Evolutionary conservation across 1,140 invertebrate genomes (phyloP), one percentile per base, ranked within the genome.

Genomic region (Drosophila truncata): DNA sequence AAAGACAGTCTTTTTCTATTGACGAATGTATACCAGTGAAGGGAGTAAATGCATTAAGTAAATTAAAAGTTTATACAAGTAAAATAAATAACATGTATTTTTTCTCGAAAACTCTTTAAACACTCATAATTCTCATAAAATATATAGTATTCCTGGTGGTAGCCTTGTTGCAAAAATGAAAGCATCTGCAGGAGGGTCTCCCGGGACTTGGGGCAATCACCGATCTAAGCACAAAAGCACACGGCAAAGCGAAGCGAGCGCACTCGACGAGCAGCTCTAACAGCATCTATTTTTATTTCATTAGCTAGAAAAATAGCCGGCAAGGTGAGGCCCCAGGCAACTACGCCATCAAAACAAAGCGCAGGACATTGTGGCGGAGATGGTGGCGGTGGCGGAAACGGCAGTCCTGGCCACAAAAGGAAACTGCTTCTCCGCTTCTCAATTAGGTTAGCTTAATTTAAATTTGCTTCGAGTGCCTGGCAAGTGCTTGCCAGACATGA

Each of bases 281-380:
- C 47, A 76, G 66, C 75, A 82, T 85, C 71, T 91, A 90, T 90
- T 91, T 91, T 91, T 81, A 91, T 91, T 91, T 91, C 86, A 91
- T 91, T 91, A 86, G 58, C 62, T 86, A 82, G 70, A 86, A 90
- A 90, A 90, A 90, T 90, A 90, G 63, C 82, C 82, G 66, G 42
- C 47, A 66, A 79, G 81, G 59, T 71, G 63, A 35, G 67, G 42
- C 57, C 47, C 41, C 31, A 52, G 72, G 60, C 55, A 55, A 33
- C 46, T 46, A 16, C 39, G 58, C 55, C 62, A 58, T 63, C 67
- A 60, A 78, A 82, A 72, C 67, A 77, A 82, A 77, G 54, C 65
- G 66, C 80, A 33, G 52, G 44, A 58, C 47, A 23, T 23, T 64
- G 42, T 33, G 50, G 50, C 27, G 49, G n/a, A 31, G 41, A 18